Evolutionary conservation across 2,797 vertebrate genomes (phyloP).

Genomic region (Bradypodion ventrale): DNA sequence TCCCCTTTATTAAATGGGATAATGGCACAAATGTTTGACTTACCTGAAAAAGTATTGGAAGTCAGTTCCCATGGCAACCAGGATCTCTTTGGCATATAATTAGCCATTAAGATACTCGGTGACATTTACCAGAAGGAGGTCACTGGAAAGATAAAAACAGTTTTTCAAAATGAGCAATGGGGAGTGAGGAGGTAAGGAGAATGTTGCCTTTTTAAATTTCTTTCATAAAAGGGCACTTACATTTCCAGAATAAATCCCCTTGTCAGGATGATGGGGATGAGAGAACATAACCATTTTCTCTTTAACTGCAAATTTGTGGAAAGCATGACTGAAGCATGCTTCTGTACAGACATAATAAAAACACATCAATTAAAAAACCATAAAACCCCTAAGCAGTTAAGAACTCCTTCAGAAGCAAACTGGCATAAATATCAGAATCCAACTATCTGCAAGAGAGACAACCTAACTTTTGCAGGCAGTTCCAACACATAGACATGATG

Average conservation of each 20-base stretch:
- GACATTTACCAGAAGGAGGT: not conserved
- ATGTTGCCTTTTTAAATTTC: constrained; percentile 3
- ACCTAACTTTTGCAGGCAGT: not conserved
- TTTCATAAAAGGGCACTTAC: constrained; percentile 25
- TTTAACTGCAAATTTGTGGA: not conserved
- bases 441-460: not conserved
- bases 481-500: not conserved
- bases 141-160: not conserved
- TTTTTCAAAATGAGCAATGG: constrained; percentile 21
- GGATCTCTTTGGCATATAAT: not conserved
- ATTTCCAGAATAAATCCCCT: constrained; percentile 14
- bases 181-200: rapidly evolving
- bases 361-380: too few species aligned
- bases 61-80: constrained; percentile 27
- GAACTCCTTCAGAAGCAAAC: not conserved
- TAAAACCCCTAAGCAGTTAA: not conserved
- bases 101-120: not conserved
- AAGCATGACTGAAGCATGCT: not conserved
- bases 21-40: not conserved
- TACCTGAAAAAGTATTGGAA: not conserved
- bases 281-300: not conserved
- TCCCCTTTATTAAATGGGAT: constrained; percentile 24
- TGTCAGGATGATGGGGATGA: not conserved
- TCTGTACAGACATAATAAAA: not conserved
- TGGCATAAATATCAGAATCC: not conserved